These are phyloP conservation scores for Bombylius major DNA, from an alignment of 2,888 invertebrate species.

Conservation along the genomic window DNA sequence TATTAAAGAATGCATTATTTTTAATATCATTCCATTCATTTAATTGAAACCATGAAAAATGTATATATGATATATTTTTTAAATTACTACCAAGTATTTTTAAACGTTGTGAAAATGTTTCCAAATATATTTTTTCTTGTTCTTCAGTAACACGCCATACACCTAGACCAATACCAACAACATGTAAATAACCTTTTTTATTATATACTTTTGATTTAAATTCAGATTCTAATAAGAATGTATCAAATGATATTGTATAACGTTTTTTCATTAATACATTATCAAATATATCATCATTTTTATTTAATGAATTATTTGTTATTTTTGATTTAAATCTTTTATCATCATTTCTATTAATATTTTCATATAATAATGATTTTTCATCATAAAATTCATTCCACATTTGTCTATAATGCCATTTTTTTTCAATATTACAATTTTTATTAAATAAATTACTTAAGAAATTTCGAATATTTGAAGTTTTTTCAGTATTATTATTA, in stretches of 20 bases:
- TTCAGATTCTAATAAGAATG: slow-evolving; percentile 48
- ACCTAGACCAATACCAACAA: slow-evolving; percentile 53
- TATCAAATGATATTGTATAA: slow-evolving; percentile 45
- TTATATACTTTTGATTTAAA: slow-evolving; percentile 39
- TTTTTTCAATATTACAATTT: not conserved
- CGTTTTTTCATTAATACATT: slow-evolving; percentile 35
- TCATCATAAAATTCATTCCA: slow-evolving; percentile 22
- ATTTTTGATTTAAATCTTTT: not conserved
- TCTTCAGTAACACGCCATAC: slow-evolving; percentile 51
- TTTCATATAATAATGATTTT: slow-evolving; percentile 7
- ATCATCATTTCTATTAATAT: slow-evolving; percentile 5
- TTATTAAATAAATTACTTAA: not conserved
- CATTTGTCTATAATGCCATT: slow-evolving; percentile 7
- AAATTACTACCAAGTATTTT: slow-evolving; percentile 39
- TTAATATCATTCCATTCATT: slow-evolving; percentile 38
- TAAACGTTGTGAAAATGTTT: slow-evolving; percentile 49
- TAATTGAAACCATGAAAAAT: slow-evolving; percentile 50
- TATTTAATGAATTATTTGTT: slow-evolving; percentile 17
- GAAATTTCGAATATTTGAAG: not conserved
- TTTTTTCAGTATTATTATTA: slow-evolving; percentile 4
- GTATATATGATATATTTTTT: slow-evolving; percentile 46
- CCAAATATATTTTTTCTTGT: slow-evolving; percentile 49
- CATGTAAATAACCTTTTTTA: slow-evolving; percentile 47
- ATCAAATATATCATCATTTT: slow-evolving; percentile 27
- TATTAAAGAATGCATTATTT: slow-evolving; percentile 32